Base-by-base conservation (phyloP, 2,113 vertebrate species). In the Trochalopteron elliotii region DNA sequence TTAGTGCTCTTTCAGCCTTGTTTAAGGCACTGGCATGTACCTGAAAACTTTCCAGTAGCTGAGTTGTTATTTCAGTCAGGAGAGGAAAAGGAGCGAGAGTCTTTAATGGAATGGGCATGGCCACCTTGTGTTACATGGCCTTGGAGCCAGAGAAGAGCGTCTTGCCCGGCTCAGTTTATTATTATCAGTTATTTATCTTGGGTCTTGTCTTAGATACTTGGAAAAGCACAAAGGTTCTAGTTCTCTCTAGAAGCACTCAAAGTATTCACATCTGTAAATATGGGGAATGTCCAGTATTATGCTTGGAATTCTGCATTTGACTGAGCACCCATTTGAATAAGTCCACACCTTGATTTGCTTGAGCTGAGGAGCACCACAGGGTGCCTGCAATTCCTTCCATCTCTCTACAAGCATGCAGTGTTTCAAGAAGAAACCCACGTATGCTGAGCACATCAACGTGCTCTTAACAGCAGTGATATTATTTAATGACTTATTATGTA, bases 401-500 rank as follows among this genome's bases (percentile, higher is more conserved):
- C n/a, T 78, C 52, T 47, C 63, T 69, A 45, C 0, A 2, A 61
- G 8, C 17, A 47, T 10, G 7, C 10, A 44, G 15, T 11, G 9
- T 19, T 91, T 92, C 69, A 53, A 91, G 37, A 44, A 79, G 87
- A 93, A 87, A 83, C 10, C 31, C 57, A 57, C 0, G 0, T 40
- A 60, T 0, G 0, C 8, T 5, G 4, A 50, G 53, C 40, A 79
- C 60, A 95, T 50, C 79, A 45, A 19, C 57, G n/a, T n/a, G 23
- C 50, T 89, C 88, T 84, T 87, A 83, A 82, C 11, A 80, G 40
- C 40, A 75, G 52, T 53, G 44, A 53, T 93, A 75, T 63, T 88
- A 93, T 94, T 90, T 86, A 92, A 96, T 92, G 20, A 64, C 47
- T 83, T 90, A 75, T 56, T 87, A 92, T 90, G 60, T 74, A 94